Percentiles rank a stretch among this genome's conserved stretches.
Conservation (phyloP, 2,113 vertebrate genomes). For the Actenoides hombroni region DNA sequence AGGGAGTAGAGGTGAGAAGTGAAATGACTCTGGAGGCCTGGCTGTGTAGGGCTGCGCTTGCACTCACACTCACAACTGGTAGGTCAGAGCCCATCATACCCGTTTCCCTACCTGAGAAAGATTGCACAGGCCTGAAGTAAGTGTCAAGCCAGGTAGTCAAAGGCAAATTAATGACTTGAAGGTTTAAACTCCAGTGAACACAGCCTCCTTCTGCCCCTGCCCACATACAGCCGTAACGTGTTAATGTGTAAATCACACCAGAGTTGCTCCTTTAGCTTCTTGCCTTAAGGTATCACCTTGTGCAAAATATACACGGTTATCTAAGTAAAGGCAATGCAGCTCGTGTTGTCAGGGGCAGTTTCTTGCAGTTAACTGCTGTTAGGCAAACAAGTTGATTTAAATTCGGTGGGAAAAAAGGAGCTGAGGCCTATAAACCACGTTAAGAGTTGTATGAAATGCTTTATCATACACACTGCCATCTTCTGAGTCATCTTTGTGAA, state of each 20-base stretch:
- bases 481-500: neutral
- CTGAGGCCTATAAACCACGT: neutral
- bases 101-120: neutral
- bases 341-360: neutral
- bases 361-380: neutral
- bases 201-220: accelerated
- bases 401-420: neutral
- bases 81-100: neutral
- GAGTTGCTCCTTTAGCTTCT: neutral
- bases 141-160: neutral
- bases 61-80: neutral
- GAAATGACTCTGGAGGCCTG: neutral
- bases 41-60: neutral
- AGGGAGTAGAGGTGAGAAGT: neutral
- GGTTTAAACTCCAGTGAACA: neutral
- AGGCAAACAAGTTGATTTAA: neutral
- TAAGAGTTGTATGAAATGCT: neutral
- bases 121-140: neutral
- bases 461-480: neutral
- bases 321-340: neutral
- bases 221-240: accelerated
- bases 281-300: neutral
- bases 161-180: neutral
- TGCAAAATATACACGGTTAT: neutral
- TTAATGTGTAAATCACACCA: neutral